A percentile compares a stretch with the other conserved stretches of the same genome.
Evolutionary conservation across 2,888 invertebrate genomes (phyloP).

Genomic region (Zhuqinia jingwanae): DNA sequence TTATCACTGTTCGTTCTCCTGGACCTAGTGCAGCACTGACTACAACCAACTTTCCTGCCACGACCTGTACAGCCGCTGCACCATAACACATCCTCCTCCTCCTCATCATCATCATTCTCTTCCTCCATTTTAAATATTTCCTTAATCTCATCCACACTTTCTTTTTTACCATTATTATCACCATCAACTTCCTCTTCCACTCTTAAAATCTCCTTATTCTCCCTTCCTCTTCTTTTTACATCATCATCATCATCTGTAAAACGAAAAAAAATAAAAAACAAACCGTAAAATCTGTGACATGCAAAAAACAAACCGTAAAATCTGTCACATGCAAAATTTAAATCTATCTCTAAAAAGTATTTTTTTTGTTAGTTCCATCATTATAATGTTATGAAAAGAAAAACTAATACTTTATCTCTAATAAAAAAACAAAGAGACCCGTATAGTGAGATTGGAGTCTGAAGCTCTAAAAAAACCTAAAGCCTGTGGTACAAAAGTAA

Average conservation of each 20-base stretch:
- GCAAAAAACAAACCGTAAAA: conserved; percentile 65
- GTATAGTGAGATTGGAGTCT: no score
- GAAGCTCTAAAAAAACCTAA: no score
- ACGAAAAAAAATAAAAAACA: conserved; percentile 71
- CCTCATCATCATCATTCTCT: conserved; percentile 58
- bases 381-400: neutral
- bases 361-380: conserved; percentile 12
- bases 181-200: conserved; percentile 24
- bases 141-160: conserved; percentile 48
- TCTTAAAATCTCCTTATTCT: conserved; percentile 44
- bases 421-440: neutral
- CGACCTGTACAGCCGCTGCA: conserved; percentile 77
- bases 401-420: conserved; percentile 23
- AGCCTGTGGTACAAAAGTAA: conserved; percentile 52
- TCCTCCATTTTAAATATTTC: conserved; percentile 48
- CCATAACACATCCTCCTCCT: conserved; percentile 71
- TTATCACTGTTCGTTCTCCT: neutral
- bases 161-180: conserved; percentile 61
- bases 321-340: conserved; percentile 30
- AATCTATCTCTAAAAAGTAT: neutral
- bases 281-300: conserved; percentile 72
- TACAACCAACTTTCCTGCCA: conserved; percentile 42
- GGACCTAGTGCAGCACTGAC: neutral
- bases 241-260: conserved; percentile 77
- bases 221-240: conserved; percentile 51